phyloP scores from a whole-genome alignment of 1,140 invertebrate species.

The Trichonephila clavata region DNA sequence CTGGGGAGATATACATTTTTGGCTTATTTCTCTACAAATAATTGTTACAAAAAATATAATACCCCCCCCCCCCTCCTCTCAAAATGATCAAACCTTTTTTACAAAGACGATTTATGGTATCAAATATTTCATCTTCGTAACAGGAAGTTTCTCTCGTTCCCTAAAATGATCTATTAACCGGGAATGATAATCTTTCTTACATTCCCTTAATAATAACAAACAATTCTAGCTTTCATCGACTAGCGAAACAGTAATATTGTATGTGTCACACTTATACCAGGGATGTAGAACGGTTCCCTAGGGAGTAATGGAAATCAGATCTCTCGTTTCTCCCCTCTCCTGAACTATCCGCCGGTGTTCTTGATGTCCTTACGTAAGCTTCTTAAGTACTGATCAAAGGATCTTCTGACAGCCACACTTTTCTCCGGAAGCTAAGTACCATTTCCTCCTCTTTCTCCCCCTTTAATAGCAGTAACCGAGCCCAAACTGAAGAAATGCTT shows the following conservation, averaged over 20 bases:
- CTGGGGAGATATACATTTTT: too few species aligned
- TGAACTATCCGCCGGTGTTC: not conserved
- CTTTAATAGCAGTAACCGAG: conserved; percentile 32
- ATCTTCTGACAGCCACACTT: conserved; percentile 53
- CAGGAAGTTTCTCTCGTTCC: not conserved
- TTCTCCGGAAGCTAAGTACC: conserved; percentile 46
- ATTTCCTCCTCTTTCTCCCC: not conserved
- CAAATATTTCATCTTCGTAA: not conserved
- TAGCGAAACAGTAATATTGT: not conserved
- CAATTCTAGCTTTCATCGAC: conserved; percentile 12
- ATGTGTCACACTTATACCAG: not conserved
- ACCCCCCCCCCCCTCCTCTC: too few species aligned
- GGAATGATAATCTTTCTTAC: not conserved
- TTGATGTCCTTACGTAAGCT: conserved; percentile 37
- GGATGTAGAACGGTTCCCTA: conserved; percentile 19
- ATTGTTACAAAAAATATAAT: too few species aligned
- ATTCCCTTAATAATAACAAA: not conserved
- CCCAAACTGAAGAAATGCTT: conserved; percentile 36
- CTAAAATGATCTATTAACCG: not conserved
- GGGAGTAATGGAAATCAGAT: conserved; percentile 26
- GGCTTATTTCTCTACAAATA: too few species aligned
- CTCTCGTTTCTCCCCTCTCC: not conserved
- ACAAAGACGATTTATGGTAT: not conserved
- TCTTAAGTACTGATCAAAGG: conserved; percentile 36
- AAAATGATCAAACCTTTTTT: too few species aligned